These are phyloP conservation scores for Coenonympha arcania DNA, from an alignment of 2,888 invertebrate genomes.

Conservation along the genomic window DNA sequence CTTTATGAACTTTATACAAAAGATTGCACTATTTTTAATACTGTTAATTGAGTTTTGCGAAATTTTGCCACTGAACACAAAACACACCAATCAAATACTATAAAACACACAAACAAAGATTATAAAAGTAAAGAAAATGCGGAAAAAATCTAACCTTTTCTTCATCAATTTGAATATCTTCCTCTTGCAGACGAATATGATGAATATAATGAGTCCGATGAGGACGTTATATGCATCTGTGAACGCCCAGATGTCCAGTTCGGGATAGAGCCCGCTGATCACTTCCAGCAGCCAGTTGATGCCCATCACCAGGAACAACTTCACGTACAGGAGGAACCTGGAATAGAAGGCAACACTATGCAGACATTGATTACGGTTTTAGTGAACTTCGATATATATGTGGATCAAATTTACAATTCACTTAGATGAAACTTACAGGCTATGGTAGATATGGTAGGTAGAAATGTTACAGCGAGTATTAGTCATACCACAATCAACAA, in stretches of 20 bases:
- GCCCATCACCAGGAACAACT: conserved; percentile 82
- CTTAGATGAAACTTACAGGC: too few relatives aligned
- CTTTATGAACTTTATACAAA: too few relatives aligned
- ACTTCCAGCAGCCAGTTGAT: conserved; percentile 84
- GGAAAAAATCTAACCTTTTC: conserved; percentile 62
- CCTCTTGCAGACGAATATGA: conserved; percentile 82
- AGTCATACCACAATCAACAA: too few relatives aligned
- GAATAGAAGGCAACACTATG: conserved; percentile 29
- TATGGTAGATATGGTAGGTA: too few relatives aligned
- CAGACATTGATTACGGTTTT: conserved; percentile 13
- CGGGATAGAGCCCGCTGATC: conserved; percentile 73
- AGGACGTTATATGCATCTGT: conserved; percentile 79
- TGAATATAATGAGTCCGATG: conserved; percentile 80
- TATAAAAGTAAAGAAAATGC: neutral
- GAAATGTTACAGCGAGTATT: too few relatives aligned
- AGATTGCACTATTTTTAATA: too few relatives aligned
- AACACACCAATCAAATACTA: too few relatives aligned
- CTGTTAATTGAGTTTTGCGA: too few relatives aligned
- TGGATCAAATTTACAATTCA: too few relatives aligned
- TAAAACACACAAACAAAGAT: neutral
- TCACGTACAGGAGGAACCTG: conserved; percentile 80
- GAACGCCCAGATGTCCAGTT: conserved; percentile 71
- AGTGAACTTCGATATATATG: neutral
- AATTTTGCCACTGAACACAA: too few relatives aligned
- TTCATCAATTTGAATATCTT: conserved; percentile 77